A percentile compares a stretch with the other conserved stretches of the same genome.
Conservation (phyloP, 1,140 invertebrate genomes). For the Muscidifurax raptorellus region DNA sequence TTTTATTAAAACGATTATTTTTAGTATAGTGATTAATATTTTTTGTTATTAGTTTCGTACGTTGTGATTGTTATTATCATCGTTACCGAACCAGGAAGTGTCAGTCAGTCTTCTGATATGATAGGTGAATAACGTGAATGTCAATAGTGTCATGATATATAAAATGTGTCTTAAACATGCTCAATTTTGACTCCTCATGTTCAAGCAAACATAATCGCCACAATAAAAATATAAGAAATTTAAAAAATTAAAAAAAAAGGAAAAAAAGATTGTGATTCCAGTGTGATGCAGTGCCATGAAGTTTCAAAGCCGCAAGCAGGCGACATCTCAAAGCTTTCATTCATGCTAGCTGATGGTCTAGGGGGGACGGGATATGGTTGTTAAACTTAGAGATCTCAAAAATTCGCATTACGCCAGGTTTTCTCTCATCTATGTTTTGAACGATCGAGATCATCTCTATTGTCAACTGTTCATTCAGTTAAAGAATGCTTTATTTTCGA, state of each 20-base stretch:
- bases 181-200: not conserved
- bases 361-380: constrained; percentile 17
- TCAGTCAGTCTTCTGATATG: not conserved
- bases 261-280: constrained; percentile 26
- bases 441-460: constrained; percentile 6
- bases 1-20: too few species aligned
- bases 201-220: constrained; percentile 1
- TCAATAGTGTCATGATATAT: constrained; percentile 27
- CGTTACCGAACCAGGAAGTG: constrained; percentile 22
- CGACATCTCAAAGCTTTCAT: constrained; percentile 39
- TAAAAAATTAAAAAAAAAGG: constrained; percentile 7
- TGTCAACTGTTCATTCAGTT: not conserved
- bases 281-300: constrained; percentile 30
- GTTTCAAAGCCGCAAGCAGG: constrained; percentile 47
- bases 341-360: constrained; percentile 40
- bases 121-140: constrained; percentile 29
- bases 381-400: constrained; percentile 5
- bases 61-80: not conserved
- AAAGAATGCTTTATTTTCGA: constrained; percentile 13
- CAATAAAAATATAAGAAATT: not conserved
- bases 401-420: not conserved
- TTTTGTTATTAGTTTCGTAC: not conserved
- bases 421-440: not conserved
- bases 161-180: constrained; percentile 27
- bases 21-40: too few species aligned